Evolutionary conservation across 2,888 invertebrate species (phyloP).

Genomic region (Sinhomidia bicolor): DNA sequence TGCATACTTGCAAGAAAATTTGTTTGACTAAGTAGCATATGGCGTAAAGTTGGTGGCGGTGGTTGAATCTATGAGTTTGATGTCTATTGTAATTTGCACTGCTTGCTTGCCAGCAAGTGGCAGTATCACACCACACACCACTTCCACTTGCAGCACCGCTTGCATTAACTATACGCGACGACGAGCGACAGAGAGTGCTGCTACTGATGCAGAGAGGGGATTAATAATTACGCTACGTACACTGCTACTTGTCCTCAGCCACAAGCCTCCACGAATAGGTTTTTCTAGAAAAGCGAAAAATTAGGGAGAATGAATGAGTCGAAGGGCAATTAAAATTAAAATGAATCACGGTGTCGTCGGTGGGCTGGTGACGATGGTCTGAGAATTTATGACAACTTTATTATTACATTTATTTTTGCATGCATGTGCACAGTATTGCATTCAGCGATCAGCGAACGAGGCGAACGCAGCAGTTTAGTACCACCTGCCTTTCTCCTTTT

Average conservation of each 20-base stretch:
- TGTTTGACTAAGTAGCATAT: constrained; percentile 30
- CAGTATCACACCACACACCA: background rate
- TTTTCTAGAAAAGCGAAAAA: background rate
- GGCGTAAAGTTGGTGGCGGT: constrained; percentile 39
- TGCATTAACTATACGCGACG: no score
- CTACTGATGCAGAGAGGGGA: background rate
- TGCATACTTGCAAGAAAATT: constrained; percentile 10
- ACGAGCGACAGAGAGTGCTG: no score
- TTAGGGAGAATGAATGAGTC: background rate
- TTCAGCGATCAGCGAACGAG: background rate
- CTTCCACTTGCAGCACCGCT: no score
- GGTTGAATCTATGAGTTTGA: constrained; percentile 9
- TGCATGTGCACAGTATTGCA: background rate
- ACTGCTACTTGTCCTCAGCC: background rate
- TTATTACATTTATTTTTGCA: constrained; percentile 54
- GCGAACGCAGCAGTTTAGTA: background rate
- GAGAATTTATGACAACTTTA: constrained; percentile 69
- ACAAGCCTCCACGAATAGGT: background rate
- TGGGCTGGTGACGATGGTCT: constrained; percentile 30
- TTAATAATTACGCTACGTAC: background rate
- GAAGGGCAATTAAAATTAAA: constrained; percentile 69
- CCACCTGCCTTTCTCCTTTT: constrained; percentile 21
- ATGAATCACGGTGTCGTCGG: constrained; percentile 63
- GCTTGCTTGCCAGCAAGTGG: background rate
- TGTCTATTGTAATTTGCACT: constrained; percentile 38